Base-by-base conservation (phyloP, 2,113 vertebrate genomes). In the Oryzias celebensis region DNA sequence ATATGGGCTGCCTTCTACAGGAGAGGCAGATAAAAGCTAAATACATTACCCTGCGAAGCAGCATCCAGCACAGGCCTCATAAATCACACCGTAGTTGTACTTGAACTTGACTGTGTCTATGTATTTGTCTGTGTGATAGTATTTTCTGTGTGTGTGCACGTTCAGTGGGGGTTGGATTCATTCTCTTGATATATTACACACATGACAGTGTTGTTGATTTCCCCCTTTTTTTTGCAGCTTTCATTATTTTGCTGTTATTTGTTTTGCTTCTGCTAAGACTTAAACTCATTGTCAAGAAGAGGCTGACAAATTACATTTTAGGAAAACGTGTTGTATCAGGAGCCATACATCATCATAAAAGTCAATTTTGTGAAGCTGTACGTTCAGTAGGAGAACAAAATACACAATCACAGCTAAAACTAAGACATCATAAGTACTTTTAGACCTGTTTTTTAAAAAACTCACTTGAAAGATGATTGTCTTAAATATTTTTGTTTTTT, bases 1-100 rank as follows among this genome's bases (percentile, higher is more conserved):
- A 81, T 54, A 36, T 44, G 67, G 36, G 64, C 78, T 58, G 68
- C 52, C 72, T 71, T 80, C 73, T 74, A 62, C 71, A 51, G 73
- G 65, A 78, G 71, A 75, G 58, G 68, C 65, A 86, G 88, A 91
- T 91, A 89, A 90, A 87, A 78, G 80, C 76, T 79, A 85, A 91
- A 87, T 85, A 80, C 82, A 90, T 87, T 85, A 81, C 77, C 64
- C 84, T 56, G 80, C 86, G 77, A 77, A 79, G 65, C 75, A 53
- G 79, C 61, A 42, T 83, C 81, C 68, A 63, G 62, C 47, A 26
- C 75, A 57, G 65, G 75, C 58, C 55, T 61, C 81, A 87, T 91
- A 89, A 92, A 91, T 91, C 89, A 91, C 56, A 68, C 43, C 48
- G 23, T 54, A 73, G 46, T 46, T 69, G 63, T 65, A 58, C 65